Conservation (phyloP, 2,888 invertebrate genomes). For the Iselma pallidipennis region DNA sequence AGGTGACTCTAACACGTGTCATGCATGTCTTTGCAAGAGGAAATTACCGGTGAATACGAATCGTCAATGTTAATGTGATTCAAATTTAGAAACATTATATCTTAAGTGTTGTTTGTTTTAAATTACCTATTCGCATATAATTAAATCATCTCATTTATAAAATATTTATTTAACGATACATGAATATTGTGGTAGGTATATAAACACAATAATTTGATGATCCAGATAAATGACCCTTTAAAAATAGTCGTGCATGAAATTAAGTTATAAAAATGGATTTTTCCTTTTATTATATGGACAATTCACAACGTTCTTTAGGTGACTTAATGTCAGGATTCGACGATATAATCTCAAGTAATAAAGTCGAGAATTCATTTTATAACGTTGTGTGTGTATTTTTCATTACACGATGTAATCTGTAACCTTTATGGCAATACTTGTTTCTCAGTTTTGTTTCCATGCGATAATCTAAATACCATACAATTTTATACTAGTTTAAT, state of each 20-base stretch:
- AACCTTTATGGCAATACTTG: slow-evolving; percentile 8
- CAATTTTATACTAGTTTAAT: slow-evolving; percentile 8
- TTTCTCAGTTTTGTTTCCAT: slow-evolving; percentile 8
- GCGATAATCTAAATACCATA: slow-evolving; percentile 8
- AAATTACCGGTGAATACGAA: slow-evolving; percentile 41
- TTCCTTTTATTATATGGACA: not conserved
- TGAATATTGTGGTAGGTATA: too few species aligned
- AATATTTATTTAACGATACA: too few species aligned
- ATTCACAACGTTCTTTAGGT: not conserved
- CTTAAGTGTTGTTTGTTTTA: too few species aligned
- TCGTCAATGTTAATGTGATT: slow-evolving; percentile 25
- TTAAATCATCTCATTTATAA: too few species aligned
- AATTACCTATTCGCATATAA: too few species aligned
- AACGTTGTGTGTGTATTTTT: slow-evolving; percentile 9
- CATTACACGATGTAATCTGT: slow-evolving; percentile 14
- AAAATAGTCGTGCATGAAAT: not conserved
- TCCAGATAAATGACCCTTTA: too few species aligned
- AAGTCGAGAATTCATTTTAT: slow-evolving; percentile 12
- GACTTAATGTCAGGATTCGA: slow-evolving; percentile 6
- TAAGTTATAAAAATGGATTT: slow-evolving; percentile 1
- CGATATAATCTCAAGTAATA: slow-evolving; percentile 7
- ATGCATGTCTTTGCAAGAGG: slow-evolving; percentile 36
- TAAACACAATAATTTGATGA: too few species aligned
- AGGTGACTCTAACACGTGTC: slow-evolving; percentile 34
- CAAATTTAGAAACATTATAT: too few species aligned